Percentiles rank a stretch among this genome's conserved stretches.
Evolutionary conservation across 2,888 invertebrate species (phyloP).

Genomic region (Capitulum mitella): DNA sequence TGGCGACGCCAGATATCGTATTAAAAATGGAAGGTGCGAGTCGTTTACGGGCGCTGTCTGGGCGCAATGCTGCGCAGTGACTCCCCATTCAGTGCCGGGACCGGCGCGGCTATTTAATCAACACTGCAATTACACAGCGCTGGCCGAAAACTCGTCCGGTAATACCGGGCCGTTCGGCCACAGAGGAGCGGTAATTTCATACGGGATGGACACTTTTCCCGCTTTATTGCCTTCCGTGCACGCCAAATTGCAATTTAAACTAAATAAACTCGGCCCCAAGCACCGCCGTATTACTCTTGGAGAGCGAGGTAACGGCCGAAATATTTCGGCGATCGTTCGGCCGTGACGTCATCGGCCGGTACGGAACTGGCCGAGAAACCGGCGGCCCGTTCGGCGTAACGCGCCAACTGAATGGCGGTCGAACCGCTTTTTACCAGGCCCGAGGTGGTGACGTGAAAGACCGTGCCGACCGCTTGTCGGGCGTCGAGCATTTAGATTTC

Average conservation of each 20-base stretch:
- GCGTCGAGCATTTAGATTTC: slow-evolving; percentile 1
- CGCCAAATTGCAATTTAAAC: slow-evolving; percentile 25
- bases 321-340: background rate
- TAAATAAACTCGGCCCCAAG: slow-evolving; percentile 20
- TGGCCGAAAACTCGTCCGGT: background rate
- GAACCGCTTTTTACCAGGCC: background rate
- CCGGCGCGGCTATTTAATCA: slow-evolving; percentile 3
- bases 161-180: background rate
- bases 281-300: slow-evolving; percentile 9
- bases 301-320: slow-evolving; percentile 15
- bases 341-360: background rate
- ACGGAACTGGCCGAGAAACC: background rate
- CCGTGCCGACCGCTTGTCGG: background rate
- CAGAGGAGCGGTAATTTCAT: slow-evolving; percentile 7
- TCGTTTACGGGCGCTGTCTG: background rate
- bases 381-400: background rate
- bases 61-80: background rate
- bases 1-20: background rate
- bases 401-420: background rate
- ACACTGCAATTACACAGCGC: slow-evolving; percentile 5
- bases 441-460: slow-evolving; percentile 18
- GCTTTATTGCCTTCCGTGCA: slow-evolving; percentile 23
- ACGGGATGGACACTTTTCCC: slow-evolving; percentile 20
- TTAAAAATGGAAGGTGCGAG: slow-evolving; percentile 10
- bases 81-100: background rate